Evolutionary conservation across 2,113 vertebrate genomes (phyloP).

Genomic region (Phainopepla nitens): DNA sequence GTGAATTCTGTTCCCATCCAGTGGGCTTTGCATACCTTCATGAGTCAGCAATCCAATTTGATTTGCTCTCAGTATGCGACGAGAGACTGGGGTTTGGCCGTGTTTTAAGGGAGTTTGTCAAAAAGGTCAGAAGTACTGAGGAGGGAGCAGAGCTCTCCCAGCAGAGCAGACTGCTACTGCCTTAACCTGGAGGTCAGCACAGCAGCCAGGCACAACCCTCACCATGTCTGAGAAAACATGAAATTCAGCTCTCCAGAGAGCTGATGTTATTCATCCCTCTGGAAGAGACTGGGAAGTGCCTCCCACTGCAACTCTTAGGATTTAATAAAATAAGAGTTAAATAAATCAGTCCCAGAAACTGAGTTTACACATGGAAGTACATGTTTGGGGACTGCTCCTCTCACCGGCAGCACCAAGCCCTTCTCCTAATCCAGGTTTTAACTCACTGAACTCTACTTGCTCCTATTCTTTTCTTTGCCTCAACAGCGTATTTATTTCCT

Average conservation of each 20-base stretch:
- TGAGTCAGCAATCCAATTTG: conserved; percentile 40
- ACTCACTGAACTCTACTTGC: background rate
- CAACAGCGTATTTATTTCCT: background rate
- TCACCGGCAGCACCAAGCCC: background rate
- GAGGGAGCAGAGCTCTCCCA: background rate
- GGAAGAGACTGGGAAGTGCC: background rate
- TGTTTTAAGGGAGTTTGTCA: background rate
- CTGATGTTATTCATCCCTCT: background rate
- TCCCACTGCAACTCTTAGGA: background rate
- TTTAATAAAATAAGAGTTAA: background rate
- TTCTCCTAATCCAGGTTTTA: background rate
- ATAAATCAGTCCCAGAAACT: background rate
- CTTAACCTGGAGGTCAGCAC: background rate
- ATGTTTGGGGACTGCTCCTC: background rate
- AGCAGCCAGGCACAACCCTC: background rate
- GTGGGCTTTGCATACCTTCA: conserved; percentile 22
- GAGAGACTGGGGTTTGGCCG: background rate
- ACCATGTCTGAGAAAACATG: background rate
- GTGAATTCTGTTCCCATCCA: conserved; percentile 16
- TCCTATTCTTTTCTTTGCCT: background rate
- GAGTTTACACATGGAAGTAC: background rate
- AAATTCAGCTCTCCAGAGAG: background rate
- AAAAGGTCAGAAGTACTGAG: background rate
- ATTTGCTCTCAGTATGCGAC: background rate
- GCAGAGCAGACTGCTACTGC: background rate